phyloP scores from a whole-genome alignment of 2,888 invertebrate species.

The Ochropacha duplaris region DNA sequence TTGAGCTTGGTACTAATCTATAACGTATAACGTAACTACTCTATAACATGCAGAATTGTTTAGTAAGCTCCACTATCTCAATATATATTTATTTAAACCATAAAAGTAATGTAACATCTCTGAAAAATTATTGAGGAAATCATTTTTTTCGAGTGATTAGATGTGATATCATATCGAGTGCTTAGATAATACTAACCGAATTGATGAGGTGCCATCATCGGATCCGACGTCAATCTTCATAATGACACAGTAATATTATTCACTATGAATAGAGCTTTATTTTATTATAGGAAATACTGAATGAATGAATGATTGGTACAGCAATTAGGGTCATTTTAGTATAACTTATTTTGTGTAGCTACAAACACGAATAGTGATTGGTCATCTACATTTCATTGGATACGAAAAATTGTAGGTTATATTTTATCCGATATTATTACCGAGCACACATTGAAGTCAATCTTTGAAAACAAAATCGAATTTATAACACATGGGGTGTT shows the following conservation, averaged over 20 bases:
- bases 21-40: too few relatives aligned
- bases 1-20: too few relatives aligned
- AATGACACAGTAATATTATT: constrained; percentile 47
- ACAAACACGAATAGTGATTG: constrained; percentile 9
- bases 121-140: background rate
- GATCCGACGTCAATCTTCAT: constrained; percentile 61
- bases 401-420: background rate
- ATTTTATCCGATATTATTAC: too few relatives aligned
- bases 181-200: constrained; percentile 22
- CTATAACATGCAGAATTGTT: too few relatives aligned
- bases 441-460: too few relatives aligned
- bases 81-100: too few relatives aligned
- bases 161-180: background rate
- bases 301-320: constrained; percentile 8
- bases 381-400: background rate
- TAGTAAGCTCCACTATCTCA: too few relatives aligned
- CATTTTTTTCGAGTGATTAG: background rate
- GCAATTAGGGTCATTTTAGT: constrained; percentile 7
- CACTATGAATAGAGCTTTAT: constrained; percentile 39
- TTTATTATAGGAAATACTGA: constrained; percentile 28
- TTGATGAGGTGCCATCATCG: constrained; percentile 50
- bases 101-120: too few relatives aligned
- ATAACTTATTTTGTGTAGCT: constrained; percentile 19
- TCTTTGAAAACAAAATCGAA: too few relatives aligned
- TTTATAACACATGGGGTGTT: too few relatives aligned